Evolutionary conservation across 2,888 invertebrate species (phyloP), one percentile per base, ranked within the genome.

Genomic region (Pristionchus mayeri): DNA sequence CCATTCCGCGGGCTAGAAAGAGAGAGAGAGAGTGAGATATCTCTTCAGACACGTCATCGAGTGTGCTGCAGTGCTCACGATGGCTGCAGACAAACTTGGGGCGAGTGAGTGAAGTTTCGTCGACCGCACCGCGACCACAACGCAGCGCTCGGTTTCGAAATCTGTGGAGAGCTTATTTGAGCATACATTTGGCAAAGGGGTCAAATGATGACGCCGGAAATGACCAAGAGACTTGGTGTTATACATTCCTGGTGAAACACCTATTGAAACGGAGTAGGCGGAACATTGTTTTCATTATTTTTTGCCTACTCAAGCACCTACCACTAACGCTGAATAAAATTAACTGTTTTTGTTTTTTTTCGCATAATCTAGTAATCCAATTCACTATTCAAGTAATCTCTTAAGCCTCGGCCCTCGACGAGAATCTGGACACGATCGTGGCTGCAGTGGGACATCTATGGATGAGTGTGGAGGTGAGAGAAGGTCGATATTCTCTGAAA

Each of bases 391-490:
- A n/a, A n/a, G n/a, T n/a, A n/a, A n/a, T n/a, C n/a, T n/a, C n/a
- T n/a, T n/a, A n/a, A 76, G 76, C 44, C 76, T 27, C 44, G 2
- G 76, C 76, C 37, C 76, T 76, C 21, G 76, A 76, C 48, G 16
- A 24, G 76, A 76, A 44, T 18, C 48, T 76, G 44, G 76, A 76
- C 76, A 48, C 76, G 76, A 76, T 76, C 76, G 76, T 76, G 44
- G 76, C 76, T 24, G 40, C 48, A 48, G 76, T 76, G 27, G 44
- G 44, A 3, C 44, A 76, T 27, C 76, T 76, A 48, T 76, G 76
- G 76, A 76, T 76, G 75, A 75, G 44, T 75, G 75, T 75, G 16
- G 75, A 75, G 75, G 75, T 75, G 44, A 9, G 63, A 57, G n/a
- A n/a, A n/a, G 27, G 2, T 57, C 13, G 16, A 2, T 34, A 63